Conservation (phyloP, 2,113 vertebrate genomes). For the Malurus cyaneus region DNA sequence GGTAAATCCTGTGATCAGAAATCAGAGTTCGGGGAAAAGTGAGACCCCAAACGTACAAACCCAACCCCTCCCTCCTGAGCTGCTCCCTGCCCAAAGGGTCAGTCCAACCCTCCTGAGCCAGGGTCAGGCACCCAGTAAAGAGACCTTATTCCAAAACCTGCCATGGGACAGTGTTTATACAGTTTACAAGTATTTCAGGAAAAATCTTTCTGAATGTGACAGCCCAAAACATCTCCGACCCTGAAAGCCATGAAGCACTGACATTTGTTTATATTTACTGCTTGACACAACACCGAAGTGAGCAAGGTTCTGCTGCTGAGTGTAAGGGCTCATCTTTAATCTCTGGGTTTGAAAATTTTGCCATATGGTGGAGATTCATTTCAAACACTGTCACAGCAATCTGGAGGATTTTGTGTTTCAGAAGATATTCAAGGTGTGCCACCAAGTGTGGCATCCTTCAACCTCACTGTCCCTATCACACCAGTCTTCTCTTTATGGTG, state of each 20-base stretch:
- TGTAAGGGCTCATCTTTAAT: not conserved
- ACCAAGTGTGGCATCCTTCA: not conserved
- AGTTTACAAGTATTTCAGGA: not conserved
- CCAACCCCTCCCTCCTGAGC: not conserved
- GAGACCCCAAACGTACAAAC: accelerated
- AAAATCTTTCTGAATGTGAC: not conserved
- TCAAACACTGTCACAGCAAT: not conserved
- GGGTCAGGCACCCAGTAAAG: accelerated
- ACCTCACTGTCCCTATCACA: not conserved
- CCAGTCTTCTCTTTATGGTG: not conserved
- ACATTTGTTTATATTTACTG: not conserved
- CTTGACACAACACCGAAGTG: not conserved
- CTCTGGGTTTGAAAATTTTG: not conserved
- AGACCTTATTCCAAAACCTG: not conserved
- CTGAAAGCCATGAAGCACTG: not conserved
- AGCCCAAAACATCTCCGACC: not conserved
- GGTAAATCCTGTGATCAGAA: not conserved
- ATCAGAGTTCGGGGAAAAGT: accelerated
- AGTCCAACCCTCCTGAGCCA: not conserved
- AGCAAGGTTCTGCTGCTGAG: not conserved
- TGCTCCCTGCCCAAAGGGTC: not conserved
- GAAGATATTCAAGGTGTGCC: not conserved
- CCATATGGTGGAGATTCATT: not conserved
- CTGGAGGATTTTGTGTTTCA: not conserved
- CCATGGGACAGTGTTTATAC: not conserved